These are phyloP conservation scores for Drosophila mayri DNA, from an alignment of 1,140 invertebrate genomes.

Conservation along the genomic window DNA sequence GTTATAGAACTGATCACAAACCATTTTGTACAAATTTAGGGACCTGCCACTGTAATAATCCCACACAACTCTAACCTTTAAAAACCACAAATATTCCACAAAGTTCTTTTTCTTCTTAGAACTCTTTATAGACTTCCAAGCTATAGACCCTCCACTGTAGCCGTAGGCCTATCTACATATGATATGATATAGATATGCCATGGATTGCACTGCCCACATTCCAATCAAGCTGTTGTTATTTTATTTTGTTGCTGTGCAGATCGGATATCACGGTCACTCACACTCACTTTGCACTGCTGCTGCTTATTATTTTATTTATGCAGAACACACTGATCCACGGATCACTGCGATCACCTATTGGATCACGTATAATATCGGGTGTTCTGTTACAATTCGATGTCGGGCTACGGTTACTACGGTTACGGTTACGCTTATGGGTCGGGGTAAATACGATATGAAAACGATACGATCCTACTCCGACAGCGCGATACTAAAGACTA, in stretches of 20 bases:
- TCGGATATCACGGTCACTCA: conserved; percentile 60
- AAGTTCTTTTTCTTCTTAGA: not conserved
- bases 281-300: conserved; percentile 35
- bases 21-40: no score
- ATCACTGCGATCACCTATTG: conserved; percentile 13
- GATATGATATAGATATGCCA: conserved; percentile 34
- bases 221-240: conserved; percentile 60
- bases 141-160: conserved; percentile 5
- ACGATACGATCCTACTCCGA: conserved; percentile 83
- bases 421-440: conserved; percentile 36
- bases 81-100: not conserved
- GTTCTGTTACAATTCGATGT: conserved; percentile 31
- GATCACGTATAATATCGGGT: conserved; percentile 23
- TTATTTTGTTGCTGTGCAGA: conserved; percentile 26
- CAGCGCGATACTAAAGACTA: conserved; percentile 79
- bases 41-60: no score
- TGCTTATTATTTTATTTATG: not conserved
- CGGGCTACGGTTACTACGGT: conserved; percentile 24
- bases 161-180: conserved; percentile 16
- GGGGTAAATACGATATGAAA: conserved; percentile 65
- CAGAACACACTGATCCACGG: conserved; percentile 19
- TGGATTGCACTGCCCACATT: conserved; percentile 67
- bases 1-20: not conserved
- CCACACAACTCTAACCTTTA: not conserved
- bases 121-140: not conserved